phyloP scores from a whole-genome alignment of 2,113 vertebrate species.

The Polypterus senegalus region DNA sequence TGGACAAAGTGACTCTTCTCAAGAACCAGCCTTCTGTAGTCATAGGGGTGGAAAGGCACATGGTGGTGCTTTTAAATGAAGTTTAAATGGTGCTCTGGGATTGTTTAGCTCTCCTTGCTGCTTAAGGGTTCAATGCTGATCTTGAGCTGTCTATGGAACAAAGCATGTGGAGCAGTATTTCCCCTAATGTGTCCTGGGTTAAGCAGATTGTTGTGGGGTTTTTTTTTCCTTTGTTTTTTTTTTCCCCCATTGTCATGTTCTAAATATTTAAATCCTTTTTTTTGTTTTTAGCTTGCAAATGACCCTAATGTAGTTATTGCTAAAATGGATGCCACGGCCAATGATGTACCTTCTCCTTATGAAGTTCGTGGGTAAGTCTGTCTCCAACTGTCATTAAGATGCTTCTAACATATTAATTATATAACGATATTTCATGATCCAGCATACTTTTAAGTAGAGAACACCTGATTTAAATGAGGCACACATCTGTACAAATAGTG shows the following conservation, averaged over 20 bases:
- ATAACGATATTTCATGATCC: neutral
- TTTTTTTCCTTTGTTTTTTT: too few species aligned
- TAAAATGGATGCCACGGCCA: constrained; percentile 98
- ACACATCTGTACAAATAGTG: neutral
- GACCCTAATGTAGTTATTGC: constrained; percentile 84
- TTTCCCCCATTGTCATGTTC: neutral
- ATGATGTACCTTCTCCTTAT: constrained; percentile 87
- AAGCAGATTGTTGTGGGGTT: too few species aligned
- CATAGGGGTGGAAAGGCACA: too few species aligned
- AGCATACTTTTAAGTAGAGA: neutral
- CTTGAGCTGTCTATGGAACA: too few species aligned
- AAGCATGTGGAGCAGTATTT: too few species aligned
- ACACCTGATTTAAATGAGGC: neutral
- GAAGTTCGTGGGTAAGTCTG: constrained; percentile 85
- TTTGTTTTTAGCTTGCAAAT: constrained; percentile 55
- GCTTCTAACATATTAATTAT: neutral
- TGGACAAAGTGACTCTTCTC: too few species aligned
- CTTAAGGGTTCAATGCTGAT: too few species aligned
- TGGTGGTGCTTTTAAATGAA: too few species aligned
- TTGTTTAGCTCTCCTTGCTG: too few species aligned
- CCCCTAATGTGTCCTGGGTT: too few species aligned
- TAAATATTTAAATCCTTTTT: neutral
- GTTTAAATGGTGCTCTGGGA: too few species aligned
- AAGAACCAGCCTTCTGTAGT: too few species aligned
- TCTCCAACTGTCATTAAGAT: neutral